A percentile compares a stretch with the other conserved stretches of the same genome.
These are phyloP conservation scores for Aphelinus atriplicis DNA, from an alignment of 1,140 invertebrate genomes.

Conservation along the genomic window DNA sequence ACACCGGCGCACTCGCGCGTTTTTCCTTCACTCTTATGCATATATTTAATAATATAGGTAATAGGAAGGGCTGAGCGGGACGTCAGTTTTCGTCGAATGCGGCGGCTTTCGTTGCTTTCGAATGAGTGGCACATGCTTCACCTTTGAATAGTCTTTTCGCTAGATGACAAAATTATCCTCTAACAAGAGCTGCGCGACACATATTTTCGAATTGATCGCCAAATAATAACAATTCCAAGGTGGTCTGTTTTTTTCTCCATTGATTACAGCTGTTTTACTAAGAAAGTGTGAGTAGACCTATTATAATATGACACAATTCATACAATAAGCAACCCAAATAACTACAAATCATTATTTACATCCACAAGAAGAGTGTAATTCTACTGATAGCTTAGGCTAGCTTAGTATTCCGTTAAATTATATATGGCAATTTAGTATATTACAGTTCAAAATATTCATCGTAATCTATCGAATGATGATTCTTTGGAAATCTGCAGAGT, in stretches of 20 bases:
- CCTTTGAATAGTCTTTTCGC: no score
- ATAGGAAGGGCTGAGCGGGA: slow-evolving; percentile 16
- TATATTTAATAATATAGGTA: not conserved
- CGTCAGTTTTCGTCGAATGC: not conserved
- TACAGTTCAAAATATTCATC: slow-evolving; percentile 13
- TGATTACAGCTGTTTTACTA: no score
- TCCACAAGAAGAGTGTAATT: not conserved
- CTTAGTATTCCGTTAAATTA: not conserved
- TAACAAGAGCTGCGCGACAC: no score
- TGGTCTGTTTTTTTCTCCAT: no score
- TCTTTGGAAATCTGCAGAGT: slow-evolving; percentile 18
- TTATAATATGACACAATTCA: not conserved
- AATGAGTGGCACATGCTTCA: not conserved
- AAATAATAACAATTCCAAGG: no score
- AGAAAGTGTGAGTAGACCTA: no score
- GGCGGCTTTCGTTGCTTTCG: slow-evolving; percentile 2
- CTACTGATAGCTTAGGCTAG: no score
- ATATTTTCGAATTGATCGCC: no score
- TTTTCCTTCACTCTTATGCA: not conserved
- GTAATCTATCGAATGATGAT: not conserved
- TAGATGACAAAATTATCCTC: no score
- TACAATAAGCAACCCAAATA: slow-evolving; percentile 2
- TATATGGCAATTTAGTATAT: not conserved
- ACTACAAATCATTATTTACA: slow-evolving; percentile 33
- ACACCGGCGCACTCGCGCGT: not conserved